Conservation (phyloP, 2,797 vertebrate genomes). For the Etheostoma perlongum region DNA sequence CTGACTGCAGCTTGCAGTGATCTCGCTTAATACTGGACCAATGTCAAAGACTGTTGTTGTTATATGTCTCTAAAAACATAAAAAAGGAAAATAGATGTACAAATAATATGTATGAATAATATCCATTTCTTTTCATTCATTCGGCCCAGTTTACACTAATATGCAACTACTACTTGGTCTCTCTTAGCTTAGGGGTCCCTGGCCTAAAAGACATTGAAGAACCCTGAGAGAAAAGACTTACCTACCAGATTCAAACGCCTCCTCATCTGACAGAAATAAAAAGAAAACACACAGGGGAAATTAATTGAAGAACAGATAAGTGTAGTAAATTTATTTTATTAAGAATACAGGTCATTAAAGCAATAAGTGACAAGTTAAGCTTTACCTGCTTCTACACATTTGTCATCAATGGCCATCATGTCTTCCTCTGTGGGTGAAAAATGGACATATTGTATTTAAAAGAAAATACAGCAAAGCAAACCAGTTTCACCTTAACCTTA, state of each 20-base stretch:
- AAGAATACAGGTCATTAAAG: not conserved
- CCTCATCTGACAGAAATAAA: conserved; percentile 88
- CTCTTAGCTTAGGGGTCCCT: too few species aligned
- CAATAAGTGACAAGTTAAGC: not conserved
- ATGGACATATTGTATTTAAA: not conserved
- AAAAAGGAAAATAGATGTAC: too few species aligned
- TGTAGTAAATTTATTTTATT: not conserved
- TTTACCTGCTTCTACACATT: conserved; percentile 95
- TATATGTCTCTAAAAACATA: too few species aligned
- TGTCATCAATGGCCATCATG: conserved; percentile 92
- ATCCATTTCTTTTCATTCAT: too few species aligned
- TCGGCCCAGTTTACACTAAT: too few species aligned
- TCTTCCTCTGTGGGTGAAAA: conserved; percentile 87
- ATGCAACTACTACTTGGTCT: too few species aligned
- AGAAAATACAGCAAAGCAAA: too few species aligned
- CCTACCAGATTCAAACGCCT: conserved; percentile 98
- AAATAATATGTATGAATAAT: too few species aligned
- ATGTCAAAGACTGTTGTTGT: too few species aligned
- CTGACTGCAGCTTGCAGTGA: too few species aligned
- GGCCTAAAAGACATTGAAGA: conserved; percentile 56
- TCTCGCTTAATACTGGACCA: too few species aligned
- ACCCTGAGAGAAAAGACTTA: conserved; percentile 71
- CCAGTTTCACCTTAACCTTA: too few species aligned
- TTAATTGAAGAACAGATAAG: conserved; percentile 18
- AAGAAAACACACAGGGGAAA: conserved; percentile 32